Percentiles rank a stretch among this genome's conserved stretches.
These are phyloP conservation scores for Chloroclystis v-ata DNA, from an alignment of 2,888 invertebrate species.

Conservation along the genomic window DNA sequence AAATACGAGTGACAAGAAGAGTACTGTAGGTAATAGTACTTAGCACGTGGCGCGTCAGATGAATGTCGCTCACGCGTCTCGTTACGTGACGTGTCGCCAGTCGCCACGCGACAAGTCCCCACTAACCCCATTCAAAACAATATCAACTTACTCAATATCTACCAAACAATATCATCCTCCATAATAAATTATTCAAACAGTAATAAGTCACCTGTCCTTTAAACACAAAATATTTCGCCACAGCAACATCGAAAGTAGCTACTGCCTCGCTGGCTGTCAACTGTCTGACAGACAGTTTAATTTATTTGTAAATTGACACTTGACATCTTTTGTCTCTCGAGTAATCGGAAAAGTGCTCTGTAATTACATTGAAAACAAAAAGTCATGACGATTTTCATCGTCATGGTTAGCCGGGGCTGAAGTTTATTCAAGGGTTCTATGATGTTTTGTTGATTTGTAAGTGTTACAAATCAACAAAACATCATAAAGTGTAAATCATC, in stretches of 20 bases:
- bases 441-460: too few relatives aligned
- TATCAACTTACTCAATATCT: conserved; percentile 48
- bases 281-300: conserved; percentile 70
- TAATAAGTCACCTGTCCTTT: conserved; percentile 22
- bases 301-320: conserved; percentile 68
- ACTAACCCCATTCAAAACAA: conserved; percentile 57
- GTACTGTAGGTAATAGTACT: background rate
- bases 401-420: background rate
- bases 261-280: conserved; percentile 55
- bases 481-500: too few relatives aligned
- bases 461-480: too few relatives aligned
- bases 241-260: conserved; percentile 23
- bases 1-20: too few relatives aligned
- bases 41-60: conserved; percentile 57
- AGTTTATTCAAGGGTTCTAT: too few relatives aligned
- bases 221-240: conserved; percentile 31
- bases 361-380: background rate
- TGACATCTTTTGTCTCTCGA: conserved; percentile 72
- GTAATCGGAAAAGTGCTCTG: conserved; percentile 62
- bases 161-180: conserved; percentile 32
- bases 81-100: conserved; percentile 41
- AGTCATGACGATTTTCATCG: background rate
- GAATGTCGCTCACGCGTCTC: conserved; percentile 64
- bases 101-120: conserved; percentile 52
- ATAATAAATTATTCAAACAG: conserved; percentile 37